Base-by-base conservation (phyloP, 2,113 vertebrate species). In the Genyomyrus donnyi region DNA sequence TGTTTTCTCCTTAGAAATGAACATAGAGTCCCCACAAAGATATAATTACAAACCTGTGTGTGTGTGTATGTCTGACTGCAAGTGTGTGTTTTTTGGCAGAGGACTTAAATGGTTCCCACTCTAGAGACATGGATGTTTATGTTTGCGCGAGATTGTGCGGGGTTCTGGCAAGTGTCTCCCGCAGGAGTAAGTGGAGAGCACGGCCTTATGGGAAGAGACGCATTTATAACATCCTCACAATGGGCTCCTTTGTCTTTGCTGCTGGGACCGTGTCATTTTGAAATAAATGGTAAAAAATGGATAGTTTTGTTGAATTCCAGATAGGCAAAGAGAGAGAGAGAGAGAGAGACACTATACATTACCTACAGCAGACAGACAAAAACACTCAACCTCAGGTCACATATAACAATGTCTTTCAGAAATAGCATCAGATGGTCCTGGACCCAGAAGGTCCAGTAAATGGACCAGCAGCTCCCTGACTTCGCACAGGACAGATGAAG, bases 61-160 rank as follows among this genome's bases (percentile, higher is more conserved):
- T 74, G 66, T 35, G 85, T 86, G 24, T n/a, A 1, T 70, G 46
- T 87, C 48, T 87, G 49, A 56, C 13, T 56, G 21, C 21, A 2
- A 49, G 84, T 86, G 45, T 85, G 84, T 50, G 27, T 87, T 35
- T 87, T 87, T 87, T 87, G 86, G 86, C 86, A 87, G 2, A 17
- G 35, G 1, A 52, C 13, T 31, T 87, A 31, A 27, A 39, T 27
- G 86, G 86, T 53, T 56, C 86, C 49, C 15, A 8, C 50, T 35
- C 86, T 42, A 87, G 86, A 52, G 86, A 87, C 17, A 42, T 35
- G 86, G 52, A 87, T 87, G 86, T 87, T 87, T 87, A 87, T 31
- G 19, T 87, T 87, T 87, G 52, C 4, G 27, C 27, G 27, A 35
- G 86, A 87, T 53, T 87, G 50, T 39, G 86, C 11, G 2, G 50